Base-by-base conservation (phyloP, 2,797 vertebrate species). In the Scolopax rusticola region DNA sequence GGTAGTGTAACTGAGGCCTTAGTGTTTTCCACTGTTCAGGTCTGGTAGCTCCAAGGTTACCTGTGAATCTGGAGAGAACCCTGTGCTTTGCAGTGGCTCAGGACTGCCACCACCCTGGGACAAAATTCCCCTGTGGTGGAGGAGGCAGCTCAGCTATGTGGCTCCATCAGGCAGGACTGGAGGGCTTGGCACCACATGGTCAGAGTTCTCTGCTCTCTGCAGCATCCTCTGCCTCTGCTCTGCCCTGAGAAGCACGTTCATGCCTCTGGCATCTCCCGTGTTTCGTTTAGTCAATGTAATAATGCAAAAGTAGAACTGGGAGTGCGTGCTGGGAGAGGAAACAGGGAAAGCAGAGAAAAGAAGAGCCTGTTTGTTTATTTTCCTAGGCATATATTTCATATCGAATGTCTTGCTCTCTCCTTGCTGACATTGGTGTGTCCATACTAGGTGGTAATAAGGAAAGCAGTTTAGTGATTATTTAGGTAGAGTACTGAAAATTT, bases 181-280 rank as follows among this genome's bases (percentile, higher is more conserved):
- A 38, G 47, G 40, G 36, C 32, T 68, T 61, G 77, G 45, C 64
- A 40, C 8, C n/a, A 5, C 20, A 8, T 0, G 1, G 19, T 30
- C 28, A 33, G 38, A 24, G 24, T 24, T 47, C 28, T 68, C 40
- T 41, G 74, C 74, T 61, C 15, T 36, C 36, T 36, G 32, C 27
- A 27, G 25, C 3, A 4, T 21, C 61, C 45, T 43, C 38, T 24
- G n/a, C 27, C 60, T 59, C 32, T 0, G 6, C 36, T 32, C 43
- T 59, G 27, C 43, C 18, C 5, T 11, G 27, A 2, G 24, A 56
- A 65, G 30, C 40, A 2, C 0, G 0, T 9, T 25, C 4, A 4
- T 18, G 60, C 19, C 4, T 3, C n/a, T 14, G 51, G 47, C 30
- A 19, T 15, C 53, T 27, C 47, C 38, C 14, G 3, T 5, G 20